Conservation (phyloP, 2,888 invertebrate genomes). For the Cryptocheilus praepositus region DNA sequence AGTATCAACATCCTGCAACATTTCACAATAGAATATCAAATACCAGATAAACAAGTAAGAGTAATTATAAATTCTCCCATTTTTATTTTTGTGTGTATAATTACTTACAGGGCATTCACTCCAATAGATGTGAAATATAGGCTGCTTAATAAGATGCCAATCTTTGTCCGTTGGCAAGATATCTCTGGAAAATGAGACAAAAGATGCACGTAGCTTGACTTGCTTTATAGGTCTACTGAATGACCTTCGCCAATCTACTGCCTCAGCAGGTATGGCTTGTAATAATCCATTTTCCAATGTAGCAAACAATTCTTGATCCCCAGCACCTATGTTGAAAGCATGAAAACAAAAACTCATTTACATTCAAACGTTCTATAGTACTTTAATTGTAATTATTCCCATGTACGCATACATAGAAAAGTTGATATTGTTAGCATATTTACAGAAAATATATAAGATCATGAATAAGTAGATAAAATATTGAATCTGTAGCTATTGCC, state of each 20-base stretch:
- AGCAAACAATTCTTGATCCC: conserved; percentile 89
- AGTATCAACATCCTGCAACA: conserved; percentile 88
- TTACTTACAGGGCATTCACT: conserved; percentile 91
- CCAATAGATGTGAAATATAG: conserved; percentile 96
- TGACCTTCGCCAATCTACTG: conserved; percentile 94
- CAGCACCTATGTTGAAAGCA: conserved; percentile 80
- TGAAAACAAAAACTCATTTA: too few species aligned
- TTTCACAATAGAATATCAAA: background rate
- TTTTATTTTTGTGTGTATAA: background rate
- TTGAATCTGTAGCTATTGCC: too few species aligned
- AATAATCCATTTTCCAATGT: conserved; percentile 86
- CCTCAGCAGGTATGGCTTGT: conserved; percentile 89
- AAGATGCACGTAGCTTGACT: conserved; percentile 88
- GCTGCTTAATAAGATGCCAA: conserved; percentile 86
- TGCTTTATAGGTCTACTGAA: conserved; percentile 90
- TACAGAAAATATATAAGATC: too few species aligned
- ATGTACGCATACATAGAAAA: too few species aligned
- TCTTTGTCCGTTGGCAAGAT: conserved; percentile 84
- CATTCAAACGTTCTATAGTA: background rate
- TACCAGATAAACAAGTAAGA: too few species aligned
- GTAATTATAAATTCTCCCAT: too few species aligned
- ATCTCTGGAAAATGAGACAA: conserved; percentile 86
- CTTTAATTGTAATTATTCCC: background rate
- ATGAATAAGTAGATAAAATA: too few species aligned
- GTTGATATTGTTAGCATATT: too few species aligned